Evolutionary conservation across 2,888 invertebrate species (phyloP).

Genomic region (Tetragnatha montana): DNA sequence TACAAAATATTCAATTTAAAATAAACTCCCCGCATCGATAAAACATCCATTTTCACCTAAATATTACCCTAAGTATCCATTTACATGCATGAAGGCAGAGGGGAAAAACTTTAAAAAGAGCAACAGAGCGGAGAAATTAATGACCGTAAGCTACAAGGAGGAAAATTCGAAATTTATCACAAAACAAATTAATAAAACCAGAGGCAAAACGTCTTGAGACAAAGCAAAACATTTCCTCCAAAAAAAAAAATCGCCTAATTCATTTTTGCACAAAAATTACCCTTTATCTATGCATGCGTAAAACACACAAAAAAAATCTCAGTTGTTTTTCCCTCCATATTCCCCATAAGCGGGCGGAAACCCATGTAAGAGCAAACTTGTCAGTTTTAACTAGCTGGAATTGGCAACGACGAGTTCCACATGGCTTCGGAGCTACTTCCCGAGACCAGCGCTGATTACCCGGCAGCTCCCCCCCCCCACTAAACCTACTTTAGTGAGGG

Average conservation of each 20-base stretch:
- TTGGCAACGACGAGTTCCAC: slow-evolving; percentile 47
- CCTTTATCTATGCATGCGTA: slow-evolving; percentile 10
- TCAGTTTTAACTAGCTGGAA: slow-evolving; percentile 61
- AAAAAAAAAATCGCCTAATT: slow-evolving; percentile 12
- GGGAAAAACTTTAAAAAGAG: neutral
- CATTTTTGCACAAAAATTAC: slow-evolving; percentile 15
- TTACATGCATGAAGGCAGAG: neutral
- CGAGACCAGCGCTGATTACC: slow-evolving; percentile 48
- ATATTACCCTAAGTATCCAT: neutral
- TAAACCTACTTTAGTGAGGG: slow-evolving; percentile 16
- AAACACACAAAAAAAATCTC: neutral
- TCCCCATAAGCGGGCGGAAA: slow-evolving; percentile 15
- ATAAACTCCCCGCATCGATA: neutral
- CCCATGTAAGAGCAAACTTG: slow-evolving; percentile 52
- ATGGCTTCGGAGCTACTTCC: slow-evolving; percentile 44
- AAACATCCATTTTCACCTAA: neutral
- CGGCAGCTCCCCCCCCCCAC: slow-evolving; percentile 19
- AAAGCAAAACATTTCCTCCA: neutral
- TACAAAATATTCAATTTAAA: neutral
- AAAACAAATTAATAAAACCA: neutral
- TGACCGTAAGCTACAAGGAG: neutral
- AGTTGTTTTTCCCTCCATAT: slow-evolving; percentile 5
- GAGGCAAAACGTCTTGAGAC: neutral
- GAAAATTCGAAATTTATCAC: neutral
- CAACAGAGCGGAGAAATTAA: neutral